Evolutionary conservation across 1,140 invertebrate species (phyloP).

Genomic region (Thaumatotibia leucotreta): DNA sequence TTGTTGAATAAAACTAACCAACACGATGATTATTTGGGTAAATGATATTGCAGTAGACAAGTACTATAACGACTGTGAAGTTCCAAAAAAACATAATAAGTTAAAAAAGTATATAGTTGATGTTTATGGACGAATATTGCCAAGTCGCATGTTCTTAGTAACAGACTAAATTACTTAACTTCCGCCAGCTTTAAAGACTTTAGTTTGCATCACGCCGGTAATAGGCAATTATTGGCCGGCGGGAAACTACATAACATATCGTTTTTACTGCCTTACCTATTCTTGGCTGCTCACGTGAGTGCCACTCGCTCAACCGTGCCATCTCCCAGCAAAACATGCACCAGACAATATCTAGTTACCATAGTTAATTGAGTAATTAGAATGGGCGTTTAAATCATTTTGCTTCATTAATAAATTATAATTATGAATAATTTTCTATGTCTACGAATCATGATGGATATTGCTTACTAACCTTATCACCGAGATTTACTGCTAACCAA

Average conservation of each 20-base stretch:
- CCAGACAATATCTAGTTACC: constrained; percentile 19
- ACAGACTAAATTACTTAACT: background rate
- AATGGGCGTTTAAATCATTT: constrained; percentile 23
- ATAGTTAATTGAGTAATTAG: constrained; percentile 45
- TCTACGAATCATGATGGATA: background rate
- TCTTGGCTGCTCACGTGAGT: background rate
- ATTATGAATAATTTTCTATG: background rate
- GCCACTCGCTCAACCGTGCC: constrained; percentile 2
- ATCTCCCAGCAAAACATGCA: background rate
- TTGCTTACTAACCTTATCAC: background rate
- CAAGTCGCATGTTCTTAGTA: constrained; percentile 26
- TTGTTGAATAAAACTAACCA: background rate
- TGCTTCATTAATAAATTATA: background rate
- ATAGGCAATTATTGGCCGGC: constrained; percentile 5
- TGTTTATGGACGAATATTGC: constrained; percentile 27
- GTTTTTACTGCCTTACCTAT: constrained; percentile 1
- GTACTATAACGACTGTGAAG: too few relatives aligned
- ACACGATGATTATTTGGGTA: background rate
- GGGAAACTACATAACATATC: constrained; percentile 1
- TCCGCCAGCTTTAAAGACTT: background rate
- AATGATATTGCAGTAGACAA: too few relatives aligned
- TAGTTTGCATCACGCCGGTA: background rate
- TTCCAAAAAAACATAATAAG: background rate
- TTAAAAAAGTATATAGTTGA: too few relatives aligned
- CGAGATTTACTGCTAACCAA: background rate